These are phyloP conservation scores for Silvanus unidentatus DNA, from an alignment of 2,888 invertebrate genomes.

Conservation along the genomic window DNA sequence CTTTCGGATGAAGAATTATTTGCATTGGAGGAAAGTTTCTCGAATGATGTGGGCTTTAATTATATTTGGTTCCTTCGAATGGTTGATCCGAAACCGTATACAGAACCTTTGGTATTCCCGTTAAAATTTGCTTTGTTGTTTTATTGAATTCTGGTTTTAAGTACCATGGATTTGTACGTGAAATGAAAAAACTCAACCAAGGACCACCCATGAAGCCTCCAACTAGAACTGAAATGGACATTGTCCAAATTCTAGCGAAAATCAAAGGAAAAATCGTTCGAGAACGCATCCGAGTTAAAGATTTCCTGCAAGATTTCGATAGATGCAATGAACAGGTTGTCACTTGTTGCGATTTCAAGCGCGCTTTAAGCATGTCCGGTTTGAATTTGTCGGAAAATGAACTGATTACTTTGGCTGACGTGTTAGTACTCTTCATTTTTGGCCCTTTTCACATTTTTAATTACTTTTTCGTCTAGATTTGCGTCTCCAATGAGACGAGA, in stretches of 20 bases:
- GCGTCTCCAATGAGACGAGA: constrained; percentile 56
- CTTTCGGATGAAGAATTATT: constrained; percentile 60
- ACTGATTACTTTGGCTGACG: constrained; percentile 64
- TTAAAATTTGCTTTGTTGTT: too few species aligned
- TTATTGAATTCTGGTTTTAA: too few species aligned
- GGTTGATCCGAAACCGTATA: constrained; percentile 48
- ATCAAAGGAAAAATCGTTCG: constrained; percentile 67
- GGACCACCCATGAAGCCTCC: constrained; percentile 19
- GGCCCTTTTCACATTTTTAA: neutral
- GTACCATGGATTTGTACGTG: constrained; percentile 40
- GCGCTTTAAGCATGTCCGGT: constrained; percentile 61
- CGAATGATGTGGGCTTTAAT: constrained; percentile 70
- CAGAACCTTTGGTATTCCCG: constrained; percentile 39
- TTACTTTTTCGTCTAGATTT: constrained; percentile 48
- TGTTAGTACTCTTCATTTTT: constrained; percentile 51
- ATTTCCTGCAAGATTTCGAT: constrained; percentile 65
- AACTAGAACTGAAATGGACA: constrained; percentile 52
- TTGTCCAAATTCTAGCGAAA: constrained; percentile 66
- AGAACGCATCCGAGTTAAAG: constrained; percentile 59
- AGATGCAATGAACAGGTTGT: constrained; percentile 57
- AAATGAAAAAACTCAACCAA: constrained; percentile 43
- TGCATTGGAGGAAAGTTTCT: constrained; percentile 64
- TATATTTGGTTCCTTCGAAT: constrained; percentile 66
- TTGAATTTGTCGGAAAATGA: constrained; percentile 62
- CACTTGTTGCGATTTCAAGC: constrained; percentile 61